Evolutionary conservation across 2,113 vertebrate genomes (phyloP), one percentile per base, ranked within the genome.

Genomic region (Coryphaenoides rupestris): DNA sequence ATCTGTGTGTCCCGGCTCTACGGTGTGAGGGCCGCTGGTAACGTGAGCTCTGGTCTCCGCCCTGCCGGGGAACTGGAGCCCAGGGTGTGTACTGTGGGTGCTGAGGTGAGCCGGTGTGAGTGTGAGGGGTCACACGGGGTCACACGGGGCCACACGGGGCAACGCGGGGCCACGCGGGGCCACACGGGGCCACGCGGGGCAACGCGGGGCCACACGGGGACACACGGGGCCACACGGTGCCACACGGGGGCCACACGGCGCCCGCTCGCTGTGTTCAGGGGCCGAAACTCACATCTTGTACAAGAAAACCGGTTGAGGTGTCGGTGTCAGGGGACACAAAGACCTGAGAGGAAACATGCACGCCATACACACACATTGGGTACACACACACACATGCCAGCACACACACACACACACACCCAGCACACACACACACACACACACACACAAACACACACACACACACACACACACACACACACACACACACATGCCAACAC

Each of bases 61-160:
- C 70, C 45, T 60, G 70, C 58, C 57, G 49, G 40, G 83, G 65
- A 83, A 91, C 55, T 6, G 9, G 68, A 91, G 74, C 66, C 58
- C 19, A 1, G 75, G 66, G 75, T 75, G 69, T 71, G 77, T 65
- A 49, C 63, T 62, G 46, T 55, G 24, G 55, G 72, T 69, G 69
- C 58, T 72, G 72, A 85, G 75, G 72, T 74, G 65, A 74, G 72
- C 75, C 57, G 55, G 66, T 49, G 47, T 7, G 21, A 1, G 28
- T 33, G n/a, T n/a, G n/a, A 5, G 5, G 28, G 5, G 5, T 10
- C 5, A 5, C 28, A 10, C 28, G 10, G 28, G 28, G 28, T 10
- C 10, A 4, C 10, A 33, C 5, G 28, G 28, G 5, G 28, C 5
- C 4, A 33, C 24, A 26, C 28, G 6, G 28, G 5, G 28, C 10